Conservation (phyloP, 2,113 vertebrate species). For the Nymphicus hollandicus region DNA sequence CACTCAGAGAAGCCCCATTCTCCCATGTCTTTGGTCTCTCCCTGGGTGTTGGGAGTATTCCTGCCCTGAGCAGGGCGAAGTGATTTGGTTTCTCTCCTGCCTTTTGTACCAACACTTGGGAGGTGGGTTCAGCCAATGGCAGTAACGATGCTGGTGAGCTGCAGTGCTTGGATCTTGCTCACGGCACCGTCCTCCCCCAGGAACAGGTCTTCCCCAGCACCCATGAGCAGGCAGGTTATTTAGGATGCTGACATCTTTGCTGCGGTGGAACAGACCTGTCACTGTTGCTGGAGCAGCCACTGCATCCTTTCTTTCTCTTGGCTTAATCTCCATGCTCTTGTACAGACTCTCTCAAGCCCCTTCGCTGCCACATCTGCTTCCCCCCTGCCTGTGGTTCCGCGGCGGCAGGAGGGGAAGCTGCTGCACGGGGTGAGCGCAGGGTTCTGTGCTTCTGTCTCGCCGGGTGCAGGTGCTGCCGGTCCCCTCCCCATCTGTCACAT, state of each 20-base stretch:
- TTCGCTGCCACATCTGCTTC: not conserved
- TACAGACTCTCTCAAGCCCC: not conserved
- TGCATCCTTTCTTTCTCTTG: not conserved
- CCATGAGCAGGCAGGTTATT: not conserved
- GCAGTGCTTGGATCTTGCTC: fast-evolving
- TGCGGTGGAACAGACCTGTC: not conserved
- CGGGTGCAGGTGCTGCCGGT: not conserved
- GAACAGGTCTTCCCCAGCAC: not conserved
- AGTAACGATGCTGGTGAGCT: not conserved
- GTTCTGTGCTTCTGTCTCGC: not conserved
- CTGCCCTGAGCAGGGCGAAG: not conserved
- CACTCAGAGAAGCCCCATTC: not conserved
- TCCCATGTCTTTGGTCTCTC: fast-evolving
- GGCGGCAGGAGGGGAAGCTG: not conserved
- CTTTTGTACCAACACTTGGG: not conserved
- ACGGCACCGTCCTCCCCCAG: fast-evolving
- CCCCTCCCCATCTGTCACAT: slow-evolving; percentile 50
- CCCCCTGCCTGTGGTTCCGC: fast-evolving
- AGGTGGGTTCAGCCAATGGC: not conserved
- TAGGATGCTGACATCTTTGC: not conserved
- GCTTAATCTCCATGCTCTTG: not conserved
- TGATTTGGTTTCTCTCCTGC: not conserved
- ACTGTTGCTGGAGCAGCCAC: not conserved
- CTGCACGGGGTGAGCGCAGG: fast-evolving
- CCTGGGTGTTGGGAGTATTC: not conserved